Percentiles rank a stretch among this genome's conserved stretches.
Conservation (phyloP, 2,797 vertebrate genomes). For the Clarias pachynema region DNA sequence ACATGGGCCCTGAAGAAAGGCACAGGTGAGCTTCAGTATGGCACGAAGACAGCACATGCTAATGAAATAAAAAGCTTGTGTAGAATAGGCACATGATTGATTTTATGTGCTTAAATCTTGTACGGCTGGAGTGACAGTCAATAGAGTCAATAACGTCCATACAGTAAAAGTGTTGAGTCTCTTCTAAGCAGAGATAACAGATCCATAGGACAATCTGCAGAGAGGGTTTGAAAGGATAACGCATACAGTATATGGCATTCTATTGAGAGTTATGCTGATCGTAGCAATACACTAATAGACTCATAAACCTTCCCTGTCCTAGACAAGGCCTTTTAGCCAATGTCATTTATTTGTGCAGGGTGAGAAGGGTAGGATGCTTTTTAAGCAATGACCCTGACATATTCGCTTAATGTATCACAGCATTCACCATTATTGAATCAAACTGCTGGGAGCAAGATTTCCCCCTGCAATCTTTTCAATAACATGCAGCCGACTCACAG, state of each 20-base stretch:
- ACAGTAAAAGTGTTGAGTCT: constrained; percentile 73
- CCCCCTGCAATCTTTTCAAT: constrained; percentile 4
- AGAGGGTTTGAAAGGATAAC: constrained; percentile 63
- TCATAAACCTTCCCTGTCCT: constrained; percentile 57
- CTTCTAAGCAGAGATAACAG: constrained; percentile 63
- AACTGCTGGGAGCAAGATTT: constrained; percentile 34
- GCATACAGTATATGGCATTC: constrained; percentile 51
- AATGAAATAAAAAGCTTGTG: constrained; percentile 49
- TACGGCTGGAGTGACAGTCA: constrained; percentile 68
- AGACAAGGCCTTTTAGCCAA: constrained; percentile 55
- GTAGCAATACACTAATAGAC: constrained; percentile 57
- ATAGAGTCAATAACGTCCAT: constrained; percentile 76
- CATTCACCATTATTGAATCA: constrained; percentile 32
- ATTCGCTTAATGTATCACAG: constrained; percentile 27
- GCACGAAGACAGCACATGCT: constrained; percentile 55
- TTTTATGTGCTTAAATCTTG: constrained; percentile 68
- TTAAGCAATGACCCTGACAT: constrained; percentile 59
- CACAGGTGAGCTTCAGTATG: constrained; percentile 46
- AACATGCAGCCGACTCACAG: neutral
- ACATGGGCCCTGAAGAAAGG: constrained; percentile 21
- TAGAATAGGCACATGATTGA: constrained; percentile 71
- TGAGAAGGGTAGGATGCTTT: constrained; percentile 56
- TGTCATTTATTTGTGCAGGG: constrained; percentile 56
- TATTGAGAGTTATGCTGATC: constrained; percentile 67
- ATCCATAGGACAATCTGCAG: constrained; percentile 75